Conservation (phyloP, 1,140 invertebrate genomes). For the Heliconius eleuchia region DNA sequence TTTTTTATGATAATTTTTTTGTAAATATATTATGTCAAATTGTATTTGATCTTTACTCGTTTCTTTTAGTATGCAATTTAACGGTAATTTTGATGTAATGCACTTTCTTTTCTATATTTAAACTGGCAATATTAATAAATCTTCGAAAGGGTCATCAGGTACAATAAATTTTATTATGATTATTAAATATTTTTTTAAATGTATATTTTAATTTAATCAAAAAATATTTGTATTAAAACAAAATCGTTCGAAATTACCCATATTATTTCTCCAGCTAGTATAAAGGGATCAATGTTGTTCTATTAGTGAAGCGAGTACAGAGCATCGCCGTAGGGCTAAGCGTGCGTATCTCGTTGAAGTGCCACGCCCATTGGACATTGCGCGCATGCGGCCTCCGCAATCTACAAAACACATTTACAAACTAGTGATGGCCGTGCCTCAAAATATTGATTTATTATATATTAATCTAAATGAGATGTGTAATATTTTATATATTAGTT, state of each 20-base stretch:
- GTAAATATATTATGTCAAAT: too few relatives aligned
- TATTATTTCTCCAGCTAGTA: neutral
- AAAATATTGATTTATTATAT: neutral
- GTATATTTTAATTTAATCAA: neutral
- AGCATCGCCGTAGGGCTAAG: constrained; percentile 21
- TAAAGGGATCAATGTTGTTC: neutral
- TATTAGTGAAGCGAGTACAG: constrained; percentile 20
- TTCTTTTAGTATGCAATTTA: too few relatives aligned
- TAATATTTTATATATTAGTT: neutral
- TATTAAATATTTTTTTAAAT: too few relatives aligned
- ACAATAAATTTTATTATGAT: too few relatives aligned
- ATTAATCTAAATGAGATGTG: neutral
- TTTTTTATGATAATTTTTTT: too few relatives aligned
- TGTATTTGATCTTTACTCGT: too few relatives aligned
- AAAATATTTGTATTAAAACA: neutral
- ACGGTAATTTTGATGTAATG: too few relatives aligned
- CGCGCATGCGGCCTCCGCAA: constrained; percentile 29
- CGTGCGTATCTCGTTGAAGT: constrained; percentile 26
- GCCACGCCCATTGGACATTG: constrained; percentile 27
- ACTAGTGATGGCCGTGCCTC: constrained; percentile 9
- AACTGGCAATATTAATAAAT: too few relatives aligned
- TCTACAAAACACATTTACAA: constrained; percentile 26
- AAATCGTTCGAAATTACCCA: neutral
- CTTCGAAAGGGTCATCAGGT: too few relatives aligned
- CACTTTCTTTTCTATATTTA: too few relatives aligned